Evolutionary conservation across 2,888 invertebrate genomes (phyloP).

Genomic region (Thysanoteuthis rhombus): DNA sequence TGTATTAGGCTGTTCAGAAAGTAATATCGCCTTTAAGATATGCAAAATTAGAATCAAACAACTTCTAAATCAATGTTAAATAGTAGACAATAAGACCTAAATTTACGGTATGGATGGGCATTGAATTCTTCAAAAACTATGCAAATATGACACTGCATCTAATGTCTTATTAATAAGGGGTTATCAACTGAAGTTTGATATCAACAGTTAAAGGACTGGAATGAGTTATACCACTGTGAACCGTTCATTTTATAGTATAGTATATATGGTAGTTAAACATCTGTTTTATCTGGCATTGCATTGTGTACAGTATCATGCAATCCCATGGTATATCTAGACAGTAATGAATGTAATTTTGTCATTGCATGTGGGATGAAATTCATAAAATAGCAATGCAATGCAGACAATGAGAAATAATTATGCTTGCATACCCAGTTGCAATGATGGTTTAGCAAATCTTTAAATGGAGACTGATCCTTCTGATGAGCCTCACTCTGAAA

Average conservation of each 20-base stretch:
- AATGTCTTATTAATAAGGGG: too few relatives aligned
- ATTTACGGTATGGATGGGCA: too few relatives aligned
- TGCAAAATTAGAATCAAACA: not conserved
- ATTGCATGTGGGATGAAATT: not conserved
- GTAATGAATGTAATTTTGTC: not conserved
- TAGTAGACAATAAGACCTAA: not conserved
- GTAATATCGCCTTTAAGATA: not conserved
- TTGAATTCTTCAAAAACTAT: too few relatives aligned
- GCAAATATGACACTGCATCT: too few relatives aligned
- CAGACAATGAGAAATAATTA: not conserved
- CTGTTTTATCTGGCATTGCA: not conserved
- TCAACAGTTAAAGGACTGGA: too few relatives aligned
- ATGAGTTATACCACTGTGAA: too few relatives aligned
- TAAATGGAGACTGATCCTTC: not conserved
- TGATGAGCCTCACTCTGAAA: not conserved
- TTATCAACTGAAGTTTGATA: too few relatives aligned
- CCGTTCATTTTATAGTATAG: too few relatives aligned
- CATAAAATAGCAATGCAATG: not conserved
- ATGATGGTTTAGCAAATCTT: not conserved
- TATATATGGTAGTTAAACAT: not conserved
- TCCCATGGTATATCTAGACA: not conserved
- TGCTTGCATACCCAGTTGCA: not conserved
- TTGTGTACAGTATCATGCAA: not conserved
- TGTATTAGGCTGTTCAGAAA: not conserved
- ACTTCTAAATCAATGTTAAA: not conserved